A percentile compares a stretch with the other conserved stretches of the same genome.
These are phyloP conservation scores for Aurelia sp. DNA, from an alignment of 30 jellyfish, hydroid and myxozoan species.

Conservation along the genomic window DNA sequence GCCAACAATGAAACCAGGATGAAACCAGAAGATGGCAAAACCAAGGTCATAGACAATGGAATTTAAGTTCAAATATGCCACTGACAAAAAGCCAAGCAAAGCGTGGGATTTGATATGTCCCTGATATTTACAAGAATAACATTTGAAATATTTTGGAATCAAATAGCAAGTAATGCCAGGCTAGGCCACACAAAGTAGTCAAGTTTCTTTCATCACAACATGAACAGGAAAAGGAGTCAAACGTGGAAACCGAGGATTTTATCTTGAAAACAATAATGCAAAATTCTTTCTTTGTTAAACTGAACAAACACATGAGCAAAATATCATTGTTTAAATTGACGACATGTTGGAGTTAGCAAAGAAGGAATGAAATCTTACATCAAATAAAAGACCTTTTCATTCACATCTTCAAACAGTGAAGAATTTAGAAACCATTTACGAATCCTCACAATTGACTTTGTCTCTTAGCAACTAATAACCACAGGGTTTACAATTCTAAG, in stretches of 20 bases:
- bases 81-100: too few species aligned
- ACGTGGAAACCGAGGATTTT: conserved; percentile 15
- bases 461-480: conserved; percentile 38
- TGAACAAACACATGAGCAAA: conserved; percentile 18
- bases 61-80: too few species aligned
- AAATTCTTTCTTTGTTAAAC: conserved; percentile 4
- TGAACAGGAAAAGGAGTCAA: conserved; percentile 26
- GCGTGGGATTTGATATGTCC: too few species aligned
- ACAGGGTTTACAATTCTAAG: conserved; percentile 15
- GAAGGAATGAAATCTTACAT: conserved; percentile 1
- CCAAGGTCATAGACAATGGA: too few species aligned
- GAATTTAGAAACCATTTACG: conserved; percentile 34
- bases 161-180: neutral
- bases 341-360: conserved; percentile 9
- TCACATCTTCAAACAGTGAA: conserved; percentile 15
- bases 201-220: conserved; percentile 4
- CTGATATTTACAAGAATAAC: too few species aligned
- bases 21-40: too few species aligned
- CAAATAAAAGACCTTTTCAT: conserved; percentile 34
- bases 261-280: conserved; percentile 26
- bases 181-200: conserved; percentile 4
- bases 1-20: too few species aligned
- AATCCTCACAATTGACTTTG: conserved; percentile 36
- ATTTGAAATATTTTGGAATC: neutral
- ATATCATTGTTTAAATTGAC: conserved; percentile 26